Evolutionary conservation across 1,140 invertebrate species (phyloP).

Genomic region (Pogonus chalceus): DNA sequence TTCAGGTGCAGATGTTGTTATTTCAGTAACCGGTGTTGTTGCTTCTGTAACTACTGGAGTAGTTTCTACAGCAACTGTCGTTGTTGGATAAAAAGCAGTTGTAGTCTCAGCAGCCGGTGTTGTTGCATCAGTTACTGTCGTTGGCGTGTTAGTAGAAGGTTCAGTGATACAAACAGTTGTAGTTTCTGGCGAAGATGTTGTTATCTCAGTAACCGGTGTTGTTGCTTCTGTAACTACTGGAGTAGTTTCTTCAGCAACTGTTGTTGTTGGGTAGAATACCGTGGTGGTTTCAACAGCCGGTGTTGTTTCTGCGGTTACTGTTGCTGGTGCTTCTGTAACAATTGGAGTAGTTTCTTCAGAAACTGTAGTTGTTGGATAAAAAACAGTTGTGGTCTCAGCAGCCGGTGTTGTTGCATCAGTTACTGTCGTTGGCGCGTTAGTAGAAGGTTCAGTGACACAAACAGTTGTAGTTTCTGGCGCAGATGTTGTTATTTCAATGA

Average conservation of each 20-base stretch:
- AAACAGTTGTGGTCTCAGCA: not conserved
- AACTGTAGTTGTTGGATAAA: not conserved
- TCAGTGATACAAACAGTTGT: slow-evolving; percentile 14
- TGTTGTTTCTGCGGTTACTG: slow-evolving; percentile 20
- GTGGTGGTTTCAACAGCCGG: slow-evolving; percentile 21
- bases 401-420: not conserved
- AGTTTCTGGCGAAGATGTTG: slow-evolving; percentile 15
- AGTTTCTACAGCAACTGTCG: not conserved
- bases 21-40: not conserved
- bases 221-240: slow-evolving; percentile 21
- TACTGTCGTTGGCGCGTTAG: not conserved
- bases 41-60: not conserved
- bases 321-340: not conserved
- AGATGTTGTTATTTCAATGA: not conserved
- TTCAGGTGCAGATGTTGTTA: not conserved
- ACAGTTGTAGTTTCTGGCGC: not conserved
- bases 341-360: slow-evolving; percentile 3
- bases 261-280: slow-evolving; percentile 17
- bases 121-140: not conserved
- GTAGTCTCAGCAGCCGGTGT: not conserved
- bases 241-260: not conserved
- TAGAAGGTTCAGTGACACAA: not conserved
- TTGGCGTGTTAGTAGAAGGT: not conserved
- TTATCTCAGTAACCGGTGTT: slow-evolving; percentile 22
- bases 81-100: not conserved